Percentiles rank a stretch among this genome's conserved stretches.
Evolutionary conservation across 2,797 vertebrate species (phyloP).

Genomic region (Molothrus ater): DNA sequence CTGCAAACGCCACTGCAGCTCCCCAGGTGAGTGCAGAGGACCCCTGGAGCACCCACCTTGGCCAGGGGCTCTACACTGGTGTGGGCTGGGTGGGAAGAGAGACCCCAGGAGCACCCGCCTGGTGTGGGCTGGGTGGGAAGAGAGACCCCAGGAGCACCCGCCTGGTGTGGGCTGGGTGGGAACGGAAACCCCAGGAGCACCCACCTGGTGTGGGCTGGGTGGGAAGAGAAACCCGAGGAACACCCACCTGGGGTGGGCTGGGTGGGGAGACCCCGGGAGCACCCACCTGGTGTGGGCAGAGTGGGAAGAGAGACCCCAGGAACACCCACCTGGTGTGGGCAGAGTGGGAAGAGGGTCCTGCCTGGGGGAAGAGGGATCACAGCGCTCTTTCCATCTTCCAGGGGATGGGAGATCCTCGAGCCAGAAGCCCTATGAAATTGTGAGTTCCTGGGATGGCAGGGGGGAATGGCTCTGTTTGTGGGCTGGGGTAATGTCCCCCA

Average conservation of each 20-base stretch:
- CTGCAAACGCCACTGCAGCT: accelerated
- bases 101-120: no score
- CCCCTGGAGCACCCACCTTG: accelerated
- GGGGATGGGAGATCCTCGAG: neutral
- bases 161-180: no score
- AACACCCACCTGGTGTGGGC: no score
- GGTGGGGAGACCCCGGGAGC: accelerated
- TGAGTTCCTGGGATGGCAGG: neutral
- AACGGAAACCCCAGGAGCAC: no score
- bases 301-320: no score
- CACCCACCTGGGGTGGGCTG: no score
- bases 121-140: no score
- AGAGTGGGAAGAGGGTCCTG: neutral
- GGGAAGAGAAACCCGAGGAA: no score
- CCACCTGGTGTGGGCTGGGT: no score
- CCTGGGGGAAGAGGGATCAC: neutral
- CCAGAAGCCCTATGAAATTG: neutral
- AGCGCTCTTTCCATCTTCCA: neutral
- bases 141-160: no score
- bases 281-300: neutral
- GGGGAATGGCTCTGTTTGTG: neutral
- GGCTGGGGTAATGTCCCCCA: neutral
- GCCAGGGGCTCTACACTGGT: no score
- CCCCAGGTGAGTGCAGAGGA: neutral
- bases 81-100: no score